These are phyloP conservation scores for Smittia sp. DNA, from an alignment of 2,888 invertebrate genomes.

Conservation along the genomic window DNA sequence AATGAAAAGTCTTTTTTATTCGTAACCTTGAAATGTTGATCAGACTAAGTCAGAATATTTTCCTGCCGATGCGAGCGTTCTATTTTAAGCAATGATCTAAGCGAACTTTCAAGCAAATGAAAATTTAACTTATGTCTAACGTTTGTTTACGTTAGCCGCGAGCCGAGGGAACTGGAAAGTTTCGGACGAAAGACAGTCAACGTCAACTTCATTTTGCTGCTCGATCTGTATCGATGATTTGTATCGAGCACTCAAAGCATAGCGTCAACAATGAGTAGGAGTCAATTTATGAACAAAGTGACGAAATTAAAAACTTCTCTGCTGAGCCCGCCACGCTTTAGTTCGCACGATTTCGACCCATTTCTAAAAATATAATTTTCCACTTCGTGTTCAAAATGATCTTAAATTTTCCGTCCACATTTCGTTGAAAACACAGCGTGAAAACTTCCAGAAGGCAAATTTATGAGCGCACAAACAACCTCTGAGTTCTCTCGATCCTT, in stretches of 20 bases:
- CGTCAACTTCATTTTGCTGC: too few relatives aligned
- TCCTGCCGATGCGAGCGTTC: neutral
- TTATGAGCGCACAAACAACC: too few relatives aligned
- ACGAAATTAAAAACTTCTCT: neutral
- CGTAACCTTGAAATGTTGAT: neutral
- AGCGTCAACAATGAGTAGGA: neutral
- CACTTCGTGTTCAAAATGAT: neutral
- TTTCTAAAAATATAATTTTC: slow-evolving; percentile 8
- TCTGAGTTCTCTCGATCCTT: too few relatives aligned
- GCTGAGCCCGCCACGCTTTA: neutral
- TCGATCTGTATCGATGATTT: too few relatives aligned
- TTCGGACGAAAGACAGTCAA: too few relatives aligned
- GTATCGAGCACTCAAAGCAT: neutral
- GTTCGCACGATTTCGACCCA: neutral
- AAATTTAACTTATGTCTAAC: neutral
- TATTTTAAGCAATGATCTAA: slow-evolving; percentile 11
- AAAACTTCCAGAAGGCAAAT: too few relatives aligned
- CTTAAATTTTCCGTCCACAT: too few relatives aligned
- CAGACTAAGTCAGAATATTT: too few relatives aligned
- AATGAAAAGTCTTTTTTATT: neutral
- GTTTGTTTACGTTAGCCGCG: neutral
- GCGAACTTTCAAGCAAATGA: neutral
- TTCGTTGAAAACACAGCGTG: too few relatives aligned
- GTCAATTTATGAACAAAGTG: neutral
- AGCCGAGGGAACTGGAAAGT: neutral